Percentiles rank a stretch among this genome's conserved stretches.
Evolutionary conservation across 35 echinoderm and acorn worm species (phyloP).

Genomic region (Ophiothrix spiculata): DNA sequence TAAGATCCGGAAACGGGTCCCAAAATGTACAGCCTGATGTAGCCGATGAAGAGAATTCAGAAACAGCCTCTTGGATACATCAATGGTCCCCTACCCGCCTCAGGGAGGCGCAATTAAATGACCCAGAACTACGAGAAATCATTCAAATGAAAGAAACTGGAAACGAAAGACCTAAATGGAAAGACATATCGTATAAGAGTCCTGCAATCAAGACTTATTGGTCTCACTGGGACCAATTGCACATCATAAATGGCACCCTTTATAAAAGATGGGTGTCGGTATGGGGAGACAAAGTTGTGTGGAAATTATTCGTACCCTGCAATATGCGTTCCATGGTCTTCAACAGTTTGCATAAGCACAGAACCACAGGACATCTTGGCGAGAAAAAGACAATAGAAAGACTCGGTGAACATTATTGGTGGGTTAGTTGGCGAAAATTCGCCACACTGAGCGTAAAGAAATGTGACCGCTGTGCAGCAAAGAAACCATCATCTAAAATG

Average conservation of each 20-base stretch:
- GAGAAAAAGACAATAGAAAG: constrained; percentile 33
- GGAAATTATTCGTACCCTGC: constrained; percentile 2
- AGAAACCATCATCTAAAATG: constrained; percentile 12
- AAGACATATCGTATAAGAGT: not conserved
- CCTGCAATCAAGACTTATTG: constrained; percentile 23
- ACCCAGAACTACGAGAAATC: not conserved
- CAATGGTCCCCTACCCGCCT: not conserved
- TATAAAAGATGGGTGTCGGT: constrained; percentile 22
- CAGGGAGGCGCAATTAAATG: not conserved
- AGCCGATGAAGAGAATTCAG: no score
- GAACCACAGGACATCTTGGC: constrained; percentile 9
- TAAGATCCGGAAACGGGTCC: no score
- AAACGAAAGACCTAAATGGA: not conserved
- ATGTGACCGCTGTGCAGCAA: constrained; percentile 24
- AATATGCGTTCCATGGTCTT: not conserved
- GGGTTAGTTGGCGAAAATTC: constrained; percentile 17
- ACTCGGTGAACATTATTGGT: constrained; percentile 10
- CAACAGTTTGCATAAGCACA: constrained; percentile 9
- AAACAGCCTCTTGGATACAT: not conserved
- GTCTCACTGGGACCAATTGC: constrained; percentile 35
- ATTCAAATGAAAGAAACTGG: not conserved
- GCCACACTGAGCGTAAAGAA: not conserved
- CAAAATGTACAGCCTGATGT: no score
- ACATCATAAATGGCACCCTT: not conserved
- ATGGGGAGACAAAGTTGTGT: constrained; percentile 2